Evolutionary conservation across 2,113 vertebrate genomes (phyloP), one percentile per base, ranked within the genome.

Genomic region (Peucedramus taeniatus): DNA sequence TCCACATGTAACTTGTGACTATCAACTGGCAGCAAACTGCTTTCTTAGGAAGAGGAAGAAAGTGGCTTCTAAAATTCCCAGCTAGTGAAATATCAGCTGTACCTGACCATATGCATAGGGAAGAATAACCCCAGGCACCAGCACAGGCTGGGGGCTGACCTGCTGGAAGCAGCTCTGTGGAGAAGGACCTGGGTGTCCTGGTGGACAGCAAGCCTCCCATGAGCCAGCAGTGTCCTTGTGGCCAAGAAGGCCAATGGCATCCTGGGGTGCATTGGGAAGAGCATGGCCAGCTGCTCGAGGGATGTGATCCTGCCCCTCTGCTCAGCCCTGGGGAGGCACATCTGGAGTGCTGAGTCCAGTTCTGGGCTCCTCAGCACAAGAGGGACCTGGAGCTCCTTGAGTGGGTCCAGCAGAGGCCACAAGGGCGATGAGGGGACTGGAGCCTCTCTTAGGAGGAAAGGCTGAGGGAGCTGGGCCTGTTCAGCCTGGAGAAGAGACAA

Each of bases 371-470:
- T 53, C 61, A 53, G 61, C n/a, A 15, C 33, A 13, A 12, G 33
- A 14, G 61, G 24, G 53, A 53, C 10, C 2, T 4, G 45, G 39
- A 82, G 69, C 45, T 66, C 33, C 61, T 89, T 61, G 39, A 17
- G 51, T 3, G 8, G 22, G 33, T 39, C 35, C 31, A 28, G 51
- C 15, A 11, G 33, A 51, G 59, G 3, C 15, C 45, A n/a, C 11
- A 16, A 30, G 2, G 39, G 26, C 0, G 0, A 3, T 66, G 33
- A 66, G 15, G 33, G 51, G 42, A 11, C 8, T n/a, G 33, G 39
- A 75, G 33, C 77, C 26, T n/a, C 69, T 30, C 69, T 45, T 12
- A 15, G 0, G 0, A 45, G 53, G 39, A 45, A 28, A 45, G 60
- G 53, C 45, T 82, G 69, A 66, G 87, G 27, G 33, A 66, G 23